Evolutionary conservation across 2,888 invertebrate genomes (phyloP).

Genomic region (Myopa testacea): DNA sequence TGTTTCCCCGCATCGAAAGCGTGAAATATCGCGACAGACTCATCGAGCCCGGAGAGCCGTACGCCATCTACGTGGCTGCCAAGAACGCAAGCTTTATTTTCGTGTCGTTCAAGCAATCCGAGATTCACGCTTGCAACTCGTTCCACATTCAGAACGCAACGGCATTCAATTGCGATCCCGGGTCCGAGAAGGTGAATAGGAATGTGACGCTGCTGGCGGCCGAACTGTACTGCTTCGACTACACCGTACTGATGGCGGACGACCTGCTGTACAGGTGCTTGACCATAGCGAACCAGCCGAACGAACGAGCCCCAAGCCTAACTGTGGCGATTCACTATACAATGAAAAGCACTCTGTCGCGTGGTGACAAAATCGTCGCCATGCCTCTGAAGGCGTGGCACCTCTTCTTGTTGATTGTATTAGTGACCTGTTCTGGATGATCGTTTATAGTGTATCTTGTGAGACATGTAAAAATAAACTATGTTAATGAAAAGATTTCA

Average conservation of each 20-base stretch:
- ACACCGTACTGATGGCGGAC: constrained; percentile 35
- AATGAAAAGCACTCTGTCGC: neutral
- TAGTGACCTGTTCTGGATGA: neutral
- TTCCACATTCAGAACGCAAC: neutral
- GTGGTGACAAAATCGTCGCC: neutral
- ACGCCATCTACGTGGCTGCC: constrained; percentile 32
- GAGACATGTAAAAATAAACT: too few species aligned
- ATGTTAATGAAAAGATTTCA: too few species aligned
- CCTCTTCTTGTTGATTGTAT: neutral
- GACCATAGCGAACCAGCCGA: constrained; percentile 26
- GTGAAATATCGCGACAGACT: constrained; percentile 43
- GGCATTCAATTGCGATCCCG: neutral
- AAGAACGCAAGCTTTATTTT: constrained; percentile 15
- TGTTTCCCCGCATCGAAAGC: constrained; percentile 38
- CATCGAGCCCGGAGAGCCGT: constrained; percentile 38
- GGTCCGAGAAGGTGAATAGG: neutral
- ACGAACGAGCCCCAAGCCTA: neutral
- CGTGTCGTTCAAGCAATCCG: constrained; percentile 28
- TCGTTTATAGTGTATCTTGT: too few species aligned
- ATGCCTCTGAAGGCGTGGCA: neutral
- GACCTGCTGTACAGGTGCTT: constrained; percentile 42
- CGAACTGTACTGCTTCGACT: constrained; percentile 31
- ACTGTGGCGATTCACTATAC: constrained; percentile 37
- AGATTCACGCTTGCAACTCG: constrained; percentile 28
- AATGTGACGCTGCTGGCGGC: neutral